phyloP scores from a whole-genome alignment of 2,797 vertebrate species.

The Muscicapa comitata region DNA sequence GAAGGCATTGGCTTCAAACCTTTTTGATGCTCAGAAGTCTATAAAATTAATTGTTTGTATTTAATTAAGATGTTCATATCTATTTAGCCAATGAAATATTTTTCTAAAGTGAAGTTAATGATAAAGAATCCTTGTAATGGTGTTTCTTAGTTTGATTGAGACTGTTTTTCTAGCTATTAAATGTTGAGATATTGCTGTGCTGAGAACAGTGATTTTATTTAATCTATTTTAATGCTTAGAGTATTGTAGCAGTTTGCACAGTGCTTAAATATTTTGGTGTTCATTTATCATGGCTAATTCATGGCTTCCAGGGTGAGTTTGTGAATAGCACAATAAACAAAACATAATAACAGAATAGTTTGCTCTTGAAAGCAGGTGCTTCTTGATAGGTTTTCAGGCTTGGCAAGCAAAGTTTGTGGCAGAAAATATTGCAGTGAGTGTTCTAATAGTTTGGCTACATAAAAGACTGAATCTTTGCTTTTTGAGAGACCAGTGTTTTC shows the following conservation, averaged over 20 bases:
- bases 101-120: constrained; percentile 29
- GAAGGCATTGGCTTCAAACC: background rate
- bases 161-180: constrained; percentile 13
- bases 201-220: background rate
- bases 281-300: constrained; percentile 59
- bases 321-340: constrained; percentile 30
- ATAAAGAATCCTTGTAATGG: constrained; percentile 21
- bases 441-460: background rate
- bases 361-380: constrained; percentile 19
- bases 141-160: constrained; percentile 21
- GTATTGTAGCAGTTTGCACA: constrained; percentile 3
- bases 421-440: background rate
- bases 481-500: background rate
- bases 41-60: constrained; percentile 4
- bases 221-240: background rate
- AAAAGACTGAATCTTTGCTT: background rate
- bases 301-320: constrained; percentile 26
- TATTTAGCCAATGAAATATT: constrained; percentile 51
- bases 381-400: constrained; percentile 1
- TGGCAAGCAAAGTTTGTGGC: background rate
- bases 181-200: constrained; percentile 21
- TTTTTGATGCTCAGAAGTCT: background rate
- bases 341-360: constrained; percentile 14
- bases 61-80: constrained; percentile 40
- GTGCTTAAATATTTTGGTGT: background rate